Conservation (phyloP, 2,113 vertebrate genomes). For the Chaetorhynchus papuensis region DNA sequence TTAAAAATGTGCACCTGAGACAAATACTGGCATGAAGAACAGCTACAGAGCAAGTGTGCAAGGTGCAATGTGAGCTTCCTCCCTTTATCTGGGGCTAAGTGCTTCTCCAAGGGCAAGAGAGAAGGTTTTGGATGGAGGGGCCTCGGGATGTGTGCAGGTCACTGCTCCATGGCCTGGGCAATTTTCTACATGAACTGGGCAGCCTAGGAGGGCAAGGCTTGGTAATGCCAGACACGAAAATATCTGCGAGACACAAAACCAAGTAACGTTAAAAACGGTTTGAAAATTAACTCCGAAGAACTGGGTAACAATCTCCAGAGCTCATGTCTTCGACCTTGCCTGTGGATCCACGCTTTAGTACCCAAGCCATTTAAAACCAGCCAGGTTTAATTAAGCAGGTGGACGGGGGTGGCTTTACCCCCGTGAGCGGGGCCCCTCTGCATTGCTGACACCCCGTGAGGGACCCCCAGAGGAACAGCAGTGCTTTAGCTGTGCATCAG, state of each 20-base stretch:
- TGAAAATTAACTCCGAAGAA: not conserved
- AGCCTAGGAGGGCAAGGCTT: not conserved
- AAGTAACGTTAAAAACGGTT: not conserved
- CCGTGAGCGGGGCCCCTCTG: not conserved
- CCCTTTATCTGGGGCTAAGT: fast-evolving
- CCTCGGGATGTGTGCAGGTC: not conserved
- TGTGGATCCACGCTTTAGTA: not conserved
- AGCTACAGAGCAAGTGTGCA: fast-evolving
- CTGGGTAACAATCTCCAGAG: not conserved
- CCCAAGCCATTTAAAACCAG: not conserved
- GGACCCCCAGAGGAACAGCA: not conserved
- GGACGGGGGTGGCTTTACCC: not conserved
- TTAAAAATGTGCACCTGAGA: not conserved
- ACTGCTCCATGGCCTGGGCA: not conserved
- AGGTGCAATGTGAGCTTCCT: not conserved
- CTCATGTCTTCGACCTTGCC: not conserved
- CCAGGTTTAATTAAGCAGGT: not conserved
- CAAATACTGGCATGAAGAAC: not conserved
- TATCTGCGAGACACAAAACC: not conserved
- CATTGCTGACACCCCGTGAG: not conserved
- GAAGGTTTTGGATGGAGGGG: not conserved
- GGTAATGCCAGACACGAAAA: not conserved
- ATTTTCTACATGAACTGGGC: not conserved
- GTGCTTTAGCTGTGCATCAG: not conserved
- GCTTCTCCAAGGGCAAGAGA: not conserved